phyloP scores from a whole-genome alignment of 2,888 invertebrate genomes.

The Apeira syringaria region DNA sequence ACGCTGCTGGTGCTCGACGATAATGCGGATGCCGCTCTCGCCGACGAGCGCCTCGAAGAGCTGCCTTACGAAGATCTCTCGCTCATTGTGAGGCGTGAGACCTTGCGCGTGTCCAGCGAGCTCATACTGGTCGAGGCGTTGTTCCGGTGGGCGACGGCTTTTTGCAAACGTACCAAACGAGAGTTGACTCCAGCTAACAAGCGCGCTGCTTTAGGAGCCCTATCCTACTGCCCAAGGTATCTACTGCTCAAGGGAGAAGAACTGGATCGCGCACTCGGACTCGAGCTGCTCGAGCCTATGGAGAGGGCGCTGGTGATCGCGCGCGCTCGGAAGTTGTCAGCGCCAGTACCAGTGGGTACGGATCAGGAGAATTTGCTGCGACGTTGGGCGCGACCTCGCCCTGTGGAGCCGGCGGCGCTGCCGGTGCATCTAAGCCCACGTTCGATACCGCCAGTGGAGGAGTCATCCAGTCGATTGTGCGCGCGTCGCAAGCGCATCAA shows the following conservation, averaged over 20 bases:
- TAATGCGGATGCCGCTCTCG: constrained; percentile 65
- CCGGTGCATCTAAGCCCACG: constrained; percentile 73
- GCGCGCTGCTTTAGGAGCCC: constrained; percentile 72
- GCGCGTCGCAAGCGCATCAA: constrained; percentile 66
- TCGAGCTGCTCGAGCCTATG: constrained; percentile 73
- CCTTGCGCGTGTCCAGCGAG: constrained; percentile 86
- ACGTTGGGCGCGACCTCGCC: constrained; percentile 71
- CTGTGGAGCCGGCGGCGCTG: constrained; percentile 64
- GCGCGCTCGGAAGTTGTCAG: constrained; percentile 66
- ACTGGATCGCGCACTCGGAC: constrained; percentile 80
- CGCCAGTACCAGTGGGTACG: constrained; percentile 72
- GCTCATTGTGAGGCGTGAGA: constrained; percentile 86
- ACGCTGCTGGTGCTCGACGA: constrained; percentile 84
- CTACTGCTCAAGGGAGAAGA: constrained; percentile 86
- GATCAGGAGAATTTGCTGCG: constrained; percentile 72
- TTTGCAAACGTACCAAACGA: constrained; percentile 69
- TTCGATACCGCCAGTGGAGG: constrained; percentile 60
- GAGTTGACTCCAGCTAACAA: constrained; percentile 72
- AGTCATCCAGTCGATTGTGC: constrained; percentile 63
- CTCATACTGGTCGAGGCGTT: constrained; percentile 85
- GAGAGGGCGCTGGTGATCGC: constrained; percentile 71
- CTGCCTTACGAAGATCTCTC: constrained; percentile 86
- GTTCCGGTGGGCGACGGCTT: constrained; percentile 78
- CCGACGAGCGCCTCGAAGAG: constrained; percentile 76
- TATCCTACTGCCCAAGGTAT: constrained; percentile 86